A percentile compares a stretch with the other conserved stretches of the same genome.
Evolutionary conservation across 2,888 invertebrate genomes (phyloP).

Genomic region (Standfussiana lucernea): DNA sequence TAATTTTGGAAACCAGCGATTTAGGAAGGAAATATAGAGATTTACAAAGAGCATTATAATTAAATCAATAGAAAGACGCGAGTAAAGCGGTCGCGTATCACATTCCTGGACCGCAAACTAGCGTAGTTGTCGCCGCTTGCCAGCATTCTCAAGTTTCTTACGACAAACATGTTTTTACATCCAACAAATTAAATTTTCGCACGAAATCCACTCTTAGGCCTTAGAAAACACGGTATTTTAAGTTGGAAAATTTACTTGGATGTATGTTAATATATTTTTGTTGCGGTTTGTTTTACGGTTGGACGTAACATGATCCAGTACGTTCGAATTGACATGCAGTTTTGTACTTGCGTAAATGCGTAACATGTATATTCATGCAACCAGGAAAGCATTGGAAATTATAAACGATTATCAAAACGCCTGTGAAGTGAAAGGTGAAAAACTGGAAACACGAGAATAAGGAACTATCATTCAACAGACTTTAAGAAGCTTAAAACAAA

Average conservation of each 20-base stretch:
- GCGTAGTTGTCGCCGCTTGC: constrained; percentile 76
- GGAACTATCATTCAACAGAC: background rate
- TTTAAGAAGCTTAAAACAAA: background rate
- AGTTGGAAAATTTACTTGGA: constrained; percentile 50
- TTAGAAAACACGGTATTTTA: constrained; percentile 64
- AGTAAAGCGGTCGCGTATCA: constrained; percentile 74
- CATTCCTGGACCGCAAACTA: constrained; percentile 79
- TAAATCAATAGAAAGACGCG: constrained; percentile 74
- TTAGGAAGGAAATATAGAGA: constrained; percentile 38
- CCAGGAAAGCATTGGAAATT: constrained; percentile 51
- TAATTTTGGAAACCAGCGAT: constrained; percentile 26
- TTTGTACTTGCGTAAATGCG: constrained; percentile 63
- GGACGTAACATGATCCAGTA: constrained; percentile 73
- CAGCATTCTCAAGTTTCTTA: constrained; percentile 80
- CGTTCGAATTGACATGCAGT: constrained; percentile 69
- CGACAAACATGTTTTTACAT: constrained; percentile 70
- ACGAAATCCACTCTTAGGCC: constrained; percentile 71
- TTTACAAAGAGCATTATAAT: constrained; percentile 55
- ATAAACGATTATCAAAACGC: constrained; percentile 7
- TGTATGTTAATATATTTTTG: constrained; percentile 56
- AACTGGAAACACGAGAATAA: constrained; percentile 18
- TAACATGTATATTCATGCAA: constrained; percentile 49
- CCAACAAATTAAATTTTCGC: constrained; percentile 64
- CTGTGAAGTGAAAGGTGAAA: constrained; percentile 1
- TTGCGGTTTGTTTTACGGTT: constrained; percentile 73